Base-by-base conservation (phyloP, 1,140 invertebrate species). In the Chionoecetes opilio region DNA sequence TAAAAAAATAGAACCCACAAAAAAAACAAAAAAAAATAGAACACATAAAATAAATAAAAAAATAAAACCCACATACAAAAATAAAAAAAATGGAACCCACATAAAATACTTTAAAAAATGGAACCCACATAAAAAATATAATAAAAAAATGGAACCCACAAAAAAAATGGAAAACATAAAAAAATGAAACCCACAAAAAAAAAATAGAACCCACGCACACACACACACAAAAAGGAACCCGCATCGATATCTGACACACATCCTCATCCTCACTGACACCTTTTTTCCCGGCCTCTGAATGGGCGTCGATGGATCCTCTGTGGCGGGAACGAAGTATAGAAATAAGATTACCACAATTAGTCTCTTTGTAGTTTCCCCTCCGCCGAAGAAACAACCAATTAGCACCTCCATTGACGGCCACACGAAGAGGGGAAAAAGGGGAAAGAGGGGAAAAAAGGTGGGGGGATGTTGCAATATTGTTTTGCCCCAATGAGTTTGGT, bases 291-390 rank as follows among this genome's bases (percentile, higher is more conserved):
- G 11, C 11, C 46, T 21, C 63, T 75, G 63, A 75, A 75, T 75
- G 63, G 5, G 21, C 63, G n/a, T n/a, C 6, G n/a, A 75, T n/a
- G 21, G 63, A 75, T n/a, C 21, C n/a, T 75, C 63, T n/a, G 63
- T 21, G 11, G 21, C 63, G 21, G n/a, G 21, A n/a, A 75, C 21
- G 63, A 75, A n/a, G 63, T 75, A 75, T 75, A 75, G 63, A 75
- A 75, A 75, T n/a, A 75, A 75, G 63, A 75, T 75, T 75, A 75
- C 63, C 63, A 21, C 63, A 75, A 75, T 75, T 75, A 75, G 63
- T 75, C 63, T 26, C 63, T 75, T 75, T 75, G 63, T 75, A 26
- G 6, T 75, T 75, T 75, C 63, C 63, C 63, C 63, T 75, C 63
- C 21, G 63, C 63, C 21, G 63, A 75, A 75, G 63, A 75, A 75